A percentile compares a stretch with the other conserved stretches of the same genome.
Conservation (phyloP, 2,888 invertebrate species). For the Tetragonisca angustula region DNA sequence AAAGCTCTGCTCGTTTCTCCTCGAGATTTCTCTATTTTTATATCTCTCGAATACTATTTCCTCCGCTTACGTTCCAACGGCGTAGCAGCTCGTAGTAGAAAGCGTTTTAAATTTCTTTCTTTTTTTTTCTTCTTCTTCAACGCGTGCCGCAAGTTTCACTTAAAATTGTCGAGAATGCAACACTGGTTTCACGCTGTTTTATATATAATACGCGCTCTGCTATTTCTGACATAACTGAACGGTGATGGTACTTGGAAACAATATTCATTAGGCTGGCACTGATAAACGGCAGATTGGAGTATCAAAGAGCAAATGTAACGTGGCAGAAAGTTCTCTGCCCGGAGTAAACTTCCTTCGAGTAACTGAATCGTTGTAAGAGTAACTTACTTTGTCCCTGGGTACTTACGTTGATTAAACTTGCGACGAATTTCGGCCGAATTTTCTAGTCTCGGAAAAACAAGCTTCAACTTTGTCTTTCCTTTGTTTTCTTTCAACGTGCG, state of each 20-base stretch:
- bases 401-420: too few species aligned
- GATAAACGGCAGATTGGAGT: background rate
- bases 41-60: background rate
- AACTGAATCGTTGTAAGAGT: background rate
- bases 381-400: too few species aligned
- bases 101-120: background rate
- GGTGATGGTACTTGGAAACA: background rate
- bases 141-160: background rate
- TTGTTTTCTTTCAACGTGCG: too few species aligned
- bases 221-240: too few species aligned
- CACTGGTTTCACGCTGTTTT: background rate
- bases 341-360: conserved; percentile 1
- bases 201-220: background rate
- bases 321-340: background rate
- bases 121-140: too few species aligned
- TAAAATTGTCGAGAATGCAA: background rate
- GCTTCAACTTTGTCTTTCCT: too few species aligned
- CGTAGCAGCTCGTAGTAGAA: background rate
- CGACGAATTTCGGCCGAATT: too few species aligned
- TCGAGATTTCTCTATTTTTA: conserved; percentile 29
- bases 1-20: conserved; percentile 42
- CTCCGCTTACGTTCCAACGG: background rate
- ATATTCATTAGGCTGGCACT: background rate
- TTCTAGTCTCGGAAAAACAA: too few species aligned
- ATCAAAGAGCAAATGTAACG: background rate